These are phyloP conservation scores for Eustalomyia histrio DNA, from an alignment of 2,888 invertebrate genomes.

Conservation along the genomic window DNA sequence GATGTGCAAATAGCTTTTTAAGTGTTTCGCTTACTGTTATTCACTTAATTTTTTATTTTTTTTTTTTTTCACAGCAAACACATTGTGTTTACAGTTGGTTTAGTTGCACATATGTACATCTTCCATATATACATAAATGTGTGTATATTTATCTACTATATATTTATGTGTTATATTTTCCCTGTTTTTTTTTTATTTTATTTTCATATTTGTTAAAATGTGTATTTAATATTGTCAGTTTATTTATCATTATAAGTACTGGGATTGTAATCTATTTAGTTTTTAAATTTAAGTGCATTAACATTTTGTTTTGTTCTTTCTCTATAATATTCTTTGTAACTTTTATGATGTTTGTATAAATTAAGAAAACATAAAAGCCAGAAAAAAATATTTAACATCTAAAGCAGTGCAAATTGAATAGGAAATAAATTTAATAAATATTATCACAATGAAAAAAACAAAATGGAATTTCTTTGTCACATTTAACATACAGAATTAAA, in stretches of 20 bases:
- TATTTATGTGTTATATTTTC: slow-evolving; percentile 7
- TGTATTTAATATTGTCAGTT: slow-evolving; percentile 54
- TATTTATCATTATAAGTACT: slow-evolving; percentile 57
- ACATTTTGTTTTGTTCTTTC: slow-evolving; percentile 1
- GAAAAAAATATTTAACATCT: neutral
- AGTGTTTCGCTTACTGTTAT: slow-evolving; percentile 54
- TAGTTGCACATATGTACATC: neutral
- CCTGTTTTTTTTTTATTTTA: too few species aligned
- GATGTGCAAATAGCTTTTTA: slow-evolving; percentile 61
- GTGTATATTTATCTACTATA: too few species aligned
- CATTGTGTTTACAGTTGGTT: slow-evolving; percentile 18
- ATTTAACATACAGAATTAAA: neutral
- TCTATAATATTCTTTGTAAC: neutral
- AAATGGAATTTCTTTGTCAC: neutral
- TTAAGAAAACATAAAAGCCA: neutral
- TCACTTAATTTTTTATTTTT: slow-evolving; percentile 27
- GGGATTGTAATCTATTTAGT: slow-evolving; percentile 40
- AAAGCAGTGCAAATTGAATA: neutral
- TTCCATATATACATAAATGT: neutral
- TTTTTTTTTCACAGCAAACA: neutral
- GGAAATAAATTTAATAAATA: neutral
- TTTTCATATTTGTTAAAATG: neutral
- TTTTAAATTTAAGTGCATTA: slow-evolving; percentile 51
- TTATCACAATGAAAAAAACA: neutral
- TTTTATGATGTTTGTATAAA: neutral